Evolutionary conservation across 2,888 invertebrate species (phyloP).

Genomic region (Melanostoma mellinum): DNA sequence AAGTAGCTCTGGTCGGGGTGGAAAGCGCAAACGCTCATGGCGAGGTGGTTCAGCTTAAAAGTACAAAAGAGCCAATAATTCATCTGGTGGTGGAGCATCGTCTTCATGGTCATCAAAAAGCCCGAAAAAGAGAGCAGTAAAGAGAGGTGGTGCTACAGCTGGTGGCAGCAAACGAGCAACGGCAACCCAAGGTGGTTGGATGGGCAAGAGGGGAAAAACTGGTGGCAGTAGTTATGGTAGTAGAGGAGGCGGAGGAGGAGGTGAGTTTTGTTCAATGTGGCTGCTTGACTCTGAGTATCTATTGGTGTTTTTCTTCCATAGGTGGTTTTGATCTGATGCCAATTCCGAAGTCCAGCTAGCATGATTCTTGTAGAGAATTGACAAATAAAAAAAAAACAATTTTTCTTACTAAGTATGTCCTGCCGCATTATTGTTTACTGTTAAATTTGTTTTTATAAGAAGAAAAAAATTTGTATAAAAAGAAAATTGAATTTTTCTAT

Average conservation of each 20-base stretch:
- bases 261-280: too few relatives aligned
- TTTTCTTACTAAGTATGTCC: too few relatives aligned
- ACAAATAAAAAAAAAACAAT: too few relatives aligned
- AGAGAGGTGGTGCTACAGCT: slow-evolving; percentile 47
- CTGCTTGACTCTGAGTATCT: background rate
- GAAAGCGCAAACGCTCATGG: slow-evolving; percentile 78
- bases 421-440: too few relatives aligned
- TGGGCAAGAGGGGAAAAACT: slow-evolving; percentile 76
- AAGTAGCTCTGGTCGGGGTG: slow-evolving; percentile 73
- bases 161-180: slow-evolving; percentile 25
- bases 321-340: slow-evolving; percentile 79
- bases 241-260: background rate
- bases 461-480: too few relatives aligned
- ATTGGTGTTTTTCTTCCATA: slow-evolving; percentile 54
- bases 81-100: slow-evolving; percentile 67
- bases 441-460: too few relatives aligned
- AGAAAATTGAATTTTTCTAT: too few relatives aligned
- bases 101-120: slow-evolving; percentile 64
- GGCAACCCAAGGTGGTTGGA: slow-evolving; percentile 73
- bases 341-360: slow-evolving; percentile 78
- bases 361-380: background rate
- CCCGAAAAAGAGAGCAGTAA: slow-evolving; percentile 38
- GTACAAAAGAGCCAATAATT: slow-evolving; percentile 72
- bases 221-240: slow-evolving; percentile 5
- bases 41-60: slow-evolving; percentile 74